Evolutionary conservation across 64 coral and sea anemone species (phyloP), one percentile per base, ranked within the genome.

Genomic region (Astreopora myriophthalma): DNA sequence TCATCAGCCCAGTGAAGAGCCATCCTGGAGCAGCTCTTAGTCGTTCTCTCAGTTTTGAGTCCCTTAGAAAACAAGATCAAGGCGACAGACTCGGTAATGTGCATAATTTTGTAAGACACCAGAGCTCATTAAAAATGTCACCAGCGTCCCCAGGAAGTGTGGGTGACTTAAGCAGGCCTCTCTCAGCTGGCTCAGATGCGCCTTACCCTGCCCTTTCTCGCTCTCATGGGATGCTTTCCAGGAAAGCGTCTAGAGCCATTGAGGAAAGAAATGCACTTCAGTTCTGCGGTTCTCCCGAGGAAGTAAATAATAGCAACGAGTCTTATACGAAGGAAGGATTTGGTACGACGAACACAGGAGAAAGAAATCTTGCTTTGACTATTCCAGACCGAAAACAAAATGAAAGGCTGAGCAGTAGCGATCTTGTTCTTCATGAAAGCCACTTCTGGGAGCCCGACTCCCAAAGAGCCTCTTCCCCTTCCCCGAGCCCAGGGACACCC

Each of bases 11-110:
- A 36, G 7, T 13, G 33, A 83, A 38, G 33, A n/a, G 57, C 8
- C 30, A 19, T 34, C 23, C 79, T 3, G 65, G 22, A 83, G 23
- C 0, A 25, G 17, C 57, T 20, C 8, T 83, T 31, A 65, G 79
- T n/a, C 52, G 79, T 1, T 83, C 79, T 1, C 79, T 83, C 7
- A 83, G 79, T 40, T 83, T 38, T 57, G 79, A 83, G 51, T 83
- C 79, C 32, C 32, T 83, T 6, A 36, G 34, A 65, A 83, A 63
- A 7, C 60, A 83, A 25, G 51, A 61, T 16, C 55, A 22, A 3
- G 29, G 8, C 26, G 30, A 55, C 27, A 52, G 1, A 9, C 24
- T 33, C 19, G 48, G 48, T n/a, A 7, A 65, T 38, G 17, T 24
- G 1, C 27, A 37, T 20, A 64, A 3, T 24, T 17, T 36, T 36